Percentiles rank a stretch among this genome's conserved stretches.
Evolutionary conservation across 2,113 vertebrate species (phyloP).

Genomic region (Nothobranchius furzeri): DNA sequence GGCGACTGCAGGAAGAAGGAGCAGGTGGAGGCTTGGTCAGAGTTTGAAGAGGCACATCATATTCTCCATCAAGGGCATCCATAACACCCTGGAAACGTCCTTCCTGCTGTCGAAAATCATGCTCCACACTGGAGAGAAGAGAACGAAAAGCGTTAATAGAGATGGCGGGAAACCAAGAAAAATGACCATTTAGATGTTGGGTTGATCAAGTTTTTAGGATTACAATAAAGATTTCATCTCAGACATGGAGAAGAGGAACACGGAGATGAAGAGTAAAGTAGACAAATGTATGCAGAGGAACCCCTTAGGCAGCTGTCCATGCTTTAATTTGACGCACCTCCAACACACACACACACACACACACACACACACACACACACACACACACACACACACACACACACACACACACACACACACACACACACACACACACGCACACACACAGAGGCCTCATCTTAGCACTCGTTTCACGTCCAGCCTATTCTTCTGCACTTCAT

Average conservation of each 20-base stretch:
- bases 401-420: too few relatives aligned
- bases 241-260: not conserved
- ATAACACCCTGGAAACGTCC: conserved; percentile 88
- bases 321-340: conserved; percentile 10
- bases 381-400: conserved; percentile 5
- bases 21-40: conserved; percentile 44
- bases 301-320: not conserved
- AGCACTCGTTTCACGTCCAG: conserved; percentile 51
- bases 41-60: conserved; percentile 69
- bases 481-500: conserved; percentile 45
- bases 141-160: conserved; percentile 10
- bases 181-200: conserved; percentile 8
- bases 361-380: conserved; percentile 22
- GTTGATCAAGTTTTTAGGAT: not conserved
- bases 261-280: not conserved
- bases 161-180: not conserved
- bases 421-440: conserved; percentile 9
- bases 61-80: conserved; percentile 84
- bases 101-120: conserved; percentile 96
- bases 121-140: conserved; percentile 86
- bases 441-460: conserved; percentile 32
- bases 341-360: conserved; percentile 28
- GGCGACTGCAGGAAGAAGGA: conserved; percentile 40
- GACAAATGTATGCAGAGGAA: conserved; percentile 7
- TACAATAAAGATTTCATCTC: conserved; percentile 1